Conservation (phyloP, 2,113 vertebrate species). For the Ramphastos sulfuratus region DNA sequence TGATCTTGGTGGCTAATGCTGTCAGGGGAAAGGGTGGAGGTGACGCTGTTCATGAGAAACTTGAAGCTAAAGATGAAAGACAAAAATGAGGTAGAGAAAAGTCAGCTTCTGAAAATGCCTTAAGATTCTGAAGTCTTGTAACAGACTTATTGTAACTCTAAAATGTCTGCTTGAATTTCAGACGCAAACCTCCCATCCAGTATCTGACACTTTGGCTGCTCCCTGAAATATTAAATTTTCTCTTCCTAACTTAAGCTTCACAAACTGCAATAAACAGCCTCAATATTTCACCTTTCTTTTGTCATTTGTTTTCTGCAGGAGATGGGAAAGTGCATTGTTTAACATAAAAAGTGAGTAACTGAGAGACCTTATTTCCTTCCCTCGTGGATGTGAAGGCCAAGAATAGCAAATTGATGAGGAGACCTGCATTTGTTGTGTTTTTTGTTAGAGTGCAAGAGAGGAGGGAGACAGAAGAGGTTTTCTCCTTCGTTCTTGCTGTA, state of each 20-base stretch:
- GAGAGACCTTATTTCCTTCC: neutral
- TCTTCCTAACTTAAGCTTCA: neutral
- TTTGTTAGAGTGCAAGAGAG: neutral
- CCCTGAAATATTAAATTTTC: neutral
- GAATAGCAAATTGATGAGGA: neutral
- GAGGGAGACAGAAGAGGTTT: neutral
- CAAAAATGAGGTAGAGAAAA: neutral
- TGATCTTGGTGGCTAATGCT: neutral
- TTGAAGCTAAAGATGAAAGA: neutral
- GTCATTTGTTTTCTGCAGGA: neutral
- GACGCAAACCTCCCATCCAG: neutral
- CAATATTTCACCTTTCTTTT: neutral
- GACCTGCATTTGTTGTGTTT: neutral
- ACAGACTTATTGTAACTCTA: neutral
- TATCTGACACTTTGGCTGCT: neutral
- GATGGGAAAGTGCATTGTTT: neutral
- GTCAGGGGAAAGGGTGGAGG: neutral
- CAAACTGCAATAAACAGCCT: neutral
- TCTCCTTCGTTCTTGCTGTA: neutral
- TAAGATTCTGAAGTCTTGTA: neutral
- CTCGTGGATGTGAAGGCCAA: neutral
- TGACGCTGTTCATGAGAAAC: neutral
- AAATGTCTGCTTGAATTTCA: neutral
- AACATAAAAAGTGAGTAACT: neutral
- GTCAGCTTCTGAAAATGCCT: neutral